Conservation (phyloP, 2,888 invertebrate genomes). For the Spodoptera exigua region DNA sequence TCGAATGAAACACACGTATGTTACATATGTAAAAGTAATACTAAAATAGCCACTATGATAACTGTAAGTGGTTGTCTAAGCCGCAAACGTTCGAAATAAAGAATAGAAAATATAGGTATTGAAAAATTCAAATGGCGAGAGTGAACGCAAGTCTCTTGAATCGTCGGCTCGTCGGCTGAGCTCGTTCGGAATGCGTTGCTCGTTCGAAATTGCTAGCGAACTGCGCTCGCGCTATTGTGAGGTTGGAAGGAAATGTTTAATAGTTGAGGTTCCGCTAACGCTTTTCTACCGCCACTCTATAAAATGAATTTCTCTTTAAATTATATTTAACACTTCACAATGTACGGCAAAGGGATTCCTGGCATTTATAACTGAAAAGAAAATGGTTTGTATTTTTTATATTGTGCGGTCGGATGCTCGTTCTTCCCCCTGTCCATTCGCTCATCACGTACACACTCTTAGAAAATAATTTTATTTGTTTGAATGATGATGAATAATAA, state of each 20-base stretch:
- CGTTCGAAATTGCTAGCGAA: slow-evolving; percentile 26
- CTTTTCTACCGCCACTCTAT: slow-evolving; percentile 3
- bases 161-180: background rate
- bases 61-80: background rate
- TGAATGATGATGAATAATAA: too few species aligned
- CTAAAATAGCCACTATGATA: background rate
- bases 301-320: background rate
- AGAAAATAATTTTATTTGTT: too few species aligned
- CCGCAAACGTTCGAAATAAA: background rate
- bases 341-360: too few species aligned
- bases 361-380: too few species aligned
- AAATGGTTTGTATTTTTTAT: too few species aligned
- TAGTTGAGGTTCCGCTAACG: slow-evolving; percentile 16
- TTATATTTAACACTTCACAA: background rate
- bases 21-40: too few species aligned
- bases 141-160: slow-evolving; percentile 9
- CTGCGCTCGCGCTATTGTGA: slow-evolving; percentile 7
- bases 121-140: slow-evolving; percentile 13
- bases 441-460: too few species aligned
- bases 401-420: too few species aligned
- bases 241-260: slow-evolving; percentile 6
- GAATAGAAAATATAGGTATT: slow-evolving; percentile 11
- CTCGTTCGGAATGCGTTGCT: slow-evolving; percentile 4
- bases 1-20: too few species aligned
- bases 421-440: too few species aligned